phyloP scores from a whole-genome alignment of 1,140 invertebrate species.

The Drosophila tsacasi region DNA sequence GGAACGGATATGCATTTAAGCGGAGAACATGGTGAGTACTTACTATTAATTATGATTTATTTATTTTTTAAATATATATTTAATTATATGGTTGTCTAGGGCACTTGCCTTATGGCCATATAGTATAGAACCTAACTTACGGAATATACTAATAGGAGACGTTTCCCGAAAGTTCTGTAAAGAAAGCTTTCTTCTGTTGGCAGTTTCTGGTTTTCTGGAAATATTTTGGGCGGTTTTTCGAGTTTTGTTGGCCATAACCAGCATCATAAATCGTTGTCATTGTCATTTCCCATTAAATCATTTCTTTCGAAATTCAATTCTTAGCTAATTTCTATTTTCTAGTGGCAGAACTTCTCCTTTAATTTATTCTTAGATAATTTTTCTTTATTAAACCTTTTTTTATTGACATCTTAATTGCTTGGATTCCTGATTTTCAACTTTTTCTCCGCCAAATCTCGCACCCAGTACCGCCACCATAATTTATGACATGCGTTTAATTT shows the following conservation, averaged over 20 bases:
- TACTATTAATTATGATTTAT: constrained; percentile 25
- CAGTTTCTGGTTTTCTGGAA: constrained; percentile 8
- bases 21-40: constrained; percentile 66
- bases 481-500: constrained; percentile 65
- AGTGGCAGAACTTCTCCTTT: constrained; percentile 26
- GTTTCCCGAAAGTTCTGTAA: constrained; percentile 57
- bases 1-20: constrained; percentile 79
- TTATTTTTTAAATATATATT: not conserved
- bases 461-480: constrained; percentile 25
- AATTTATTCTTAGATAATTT: constrained; percentile 47
- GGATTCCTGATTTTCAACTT: constrained; percentile 49
- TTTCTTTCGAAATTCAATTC: constrained; percentile 18
- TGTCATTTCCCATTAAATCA: constrained; percentile 16
- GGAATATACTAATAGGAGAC: not conserved
- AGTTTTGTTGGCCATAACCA: not conserved
- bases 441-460: constrained; percentile 19
- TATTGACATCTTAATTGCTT: constrained; percentile 43
- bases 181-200: constrained; percentile 43
- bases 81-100: constrained; percentile 7
- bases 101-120: constrained; percentile 2
- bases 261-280: not conserved
- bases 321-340: constrained; percentile 51
- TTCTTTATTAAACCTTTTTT: constrained; percentile 44
- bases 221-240: constrained; percentile 1
- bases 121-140: not conserved